Percentiles rank a stretch among this genome's conserved stretches.
phyloP scores from a whole-genome alignment of 1,140 invertebrate species.

The Euura lappo region DNA sequence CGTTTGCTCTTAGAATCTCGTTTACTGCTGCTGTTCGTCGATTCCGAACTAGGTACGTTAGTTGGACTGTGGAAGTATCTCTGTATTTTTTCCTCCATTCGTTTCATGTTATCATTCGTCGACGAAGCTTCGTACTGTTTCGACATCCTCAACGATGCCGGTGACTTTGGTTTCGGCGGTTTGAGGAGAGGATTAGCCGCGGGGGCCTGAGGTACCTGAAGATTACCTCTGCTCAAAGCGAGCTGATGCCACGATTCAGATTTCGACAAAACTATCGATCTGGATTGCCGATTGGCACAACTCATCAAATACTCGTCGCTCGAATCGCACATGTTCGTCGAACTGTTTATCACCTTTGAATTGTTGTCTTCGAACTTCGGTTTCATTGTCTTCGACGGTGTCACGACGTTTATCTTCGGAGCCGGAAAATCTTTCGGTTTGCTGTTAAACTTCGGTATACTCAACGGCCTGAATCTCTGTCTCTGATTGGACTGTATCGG shows the following conservation, averaged over 20 bases:
- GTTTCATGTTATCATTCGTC: constrained; percentile 71
- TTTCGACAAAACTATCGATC: constrained; percentile 67
- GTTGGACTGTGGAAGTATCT: constrained; percentile 70
- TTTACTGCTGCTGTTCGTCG: constrained; percentile 27
- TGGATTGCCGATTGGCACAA: constrained; percentile 45
- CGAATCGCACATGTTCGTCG: constrained; percentile 40
- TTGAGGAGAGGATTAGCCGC: constrained; percentile 44
- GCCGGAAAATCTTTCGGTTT: neutral
- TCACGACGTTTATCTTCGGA: constrained; percentile 31
- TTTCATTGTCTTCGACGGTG: constrained; percentile 42
- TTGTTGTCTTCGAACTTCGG: constrained; percentile 27
- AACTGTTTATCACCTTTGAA: constrained; percentile 32
- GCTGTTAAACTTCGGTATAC: neutral
- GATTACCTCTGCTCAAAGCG: constrained; percentile 45
- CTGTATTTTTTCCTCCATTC: constrained; percentile 79
- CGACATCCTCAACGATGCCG: constrained; percentile 72
- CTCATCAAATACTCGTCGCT: constrained; percentile 56
- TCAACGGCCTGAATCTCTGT: neutral
- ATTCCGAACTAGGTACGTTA: constrained; percentile 9
- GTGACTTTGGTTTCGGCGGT: constrained; percentile 73
- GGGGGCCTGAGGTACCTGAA: constrained; percentile 45
- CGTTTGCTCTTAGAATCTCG: constrained; percentile 34
- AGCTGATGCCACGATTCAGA: constrained; percentile 82
- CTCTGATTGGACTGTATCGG: neutral
- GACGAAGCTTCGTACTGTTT: constrained; percentile 80